Conservation (phyloP, 1,140 invertebrate species). For the Dinoponera quadriceps region DNA sequence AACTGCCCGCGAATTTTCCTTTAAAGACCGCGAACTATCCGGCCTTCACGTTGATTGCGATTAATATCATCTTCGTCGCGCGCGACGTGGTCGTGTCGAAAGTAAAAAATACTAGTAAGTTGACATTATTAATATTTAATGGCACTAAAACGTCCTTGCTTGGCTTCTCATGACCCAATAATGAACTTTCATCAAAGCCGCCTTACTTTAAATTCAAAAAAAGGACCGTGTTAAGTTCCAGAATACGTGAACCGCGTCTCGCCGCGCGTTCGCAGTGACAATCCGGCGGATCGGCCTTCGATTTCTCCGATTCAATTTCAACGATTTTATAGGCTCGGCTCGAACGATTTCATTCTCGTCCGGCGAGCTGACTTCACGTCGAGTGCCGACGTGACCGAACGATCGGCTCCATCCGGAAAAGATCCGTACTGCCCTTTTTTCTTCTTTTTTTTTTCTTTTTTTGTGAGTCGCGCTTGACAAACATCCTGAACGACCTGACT, state of each 20-base stretch:
- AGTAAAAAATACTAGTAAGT: no score
- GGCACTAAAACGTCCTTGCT: no score
- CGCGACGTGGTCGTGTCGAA: neutral
- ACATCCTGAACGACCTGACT: constrained; percentile 34
- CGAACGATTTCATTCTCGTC: constrained; percentile 21
- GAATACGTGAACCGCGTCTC: neutral
- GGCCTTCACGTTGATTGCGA: constrained; percentile 30
- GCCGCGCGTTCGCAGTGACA: neutral
- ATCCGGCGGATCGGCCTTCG: neutral
- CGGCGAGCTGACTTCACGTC: neutral
- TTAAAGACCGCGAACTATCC: constrained; percentile 22
- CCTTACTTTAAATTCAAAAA: no score
- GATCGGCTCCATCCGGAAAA: constrained; percentile 46
- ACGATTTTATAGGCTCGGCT: neutral
- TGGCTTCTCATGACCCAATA: no score
- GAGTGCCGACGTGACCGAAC: constrained; percentile 7
- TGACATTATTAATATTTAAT: no score
- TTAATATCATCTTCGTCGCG: constrained; percentile 23
- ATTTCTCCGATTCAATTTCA: neutral
- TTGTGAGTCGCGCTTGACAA: constrained; percentile 14
- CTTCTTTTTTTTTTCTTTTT: constrained; percentile 4
- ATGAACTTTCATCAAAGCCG: no score
- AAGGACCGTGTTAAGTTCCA: neutral
- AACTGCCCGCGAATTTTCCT: constrained; percentile 53
- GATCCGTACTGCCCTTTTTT: neutral